Percentiles rank a stretch among this genome's conserved stretches.
Conservation (phyloP, 2,888 invertebrate species). For the Leucoptera coffeella region DNA sequence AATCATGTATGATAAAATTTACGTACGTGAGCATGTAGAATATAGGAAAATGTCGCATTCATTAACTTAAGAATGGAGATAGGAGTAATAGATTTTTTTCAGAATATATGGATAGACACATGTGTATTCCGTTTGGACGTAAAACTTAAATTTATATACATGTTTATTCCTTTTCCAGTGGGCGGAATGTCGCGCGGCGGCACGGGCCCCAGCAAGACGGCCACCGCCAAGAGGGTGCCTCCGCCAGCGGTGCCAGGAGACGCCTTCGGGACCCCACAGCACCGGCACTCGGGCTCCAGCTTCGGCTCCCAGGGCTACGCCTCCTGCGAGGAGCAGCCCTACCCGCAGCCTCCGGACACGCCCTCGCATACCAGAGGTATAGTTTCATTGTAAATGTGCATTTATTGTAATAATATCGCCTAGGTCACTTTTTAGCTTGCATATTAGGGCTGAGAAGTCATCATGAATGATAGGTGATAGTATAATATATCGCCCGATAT, state of each 20-base stretch:
- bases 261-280: conserved; percentile 52
- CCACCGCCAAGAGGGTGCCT: conserved; percentile 86
- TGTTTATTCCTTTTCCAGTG: conserved; percentile 52
- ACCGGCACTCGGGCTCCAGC: conserved; percentile 75
- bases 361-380: conserved; percentile 55
- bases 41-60: too few species aligned
- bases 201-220: conserved; percentile 62
- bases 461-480: too few species aligned
- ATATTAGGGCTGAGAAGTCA: too few species aligned
- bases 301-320: conserved; percentile 74
- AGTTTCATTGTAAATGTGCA: conserved; percentile 1
- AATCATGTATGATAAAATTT: too few species aligned
- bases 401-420: too few species aligned
- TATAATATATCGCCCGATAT: too few species aligned
- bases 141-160: too few species aligned
- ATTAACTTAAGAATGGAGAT: too few species aligned
- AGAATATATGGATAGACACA: too few species aligned
- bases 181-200: conserved; percentile 84
- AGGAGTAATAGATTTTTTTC: too few species aligned
- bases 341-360: conserved; percentile 55
- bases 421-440: too few species aligned
- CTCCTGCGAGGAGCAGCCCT: conserved; percentile 68
- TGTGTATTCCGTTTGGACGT: neutral
- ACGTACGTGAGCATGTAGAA: too few species aligned
- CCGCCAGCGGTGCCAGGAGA: conserved; percentile 82